Evolutionary conservation across 2,888 invertebrate genomes (phyloP), one percentile per base, ranked within the genome.

Genomic region (Drosophila meridiana): DNA sequence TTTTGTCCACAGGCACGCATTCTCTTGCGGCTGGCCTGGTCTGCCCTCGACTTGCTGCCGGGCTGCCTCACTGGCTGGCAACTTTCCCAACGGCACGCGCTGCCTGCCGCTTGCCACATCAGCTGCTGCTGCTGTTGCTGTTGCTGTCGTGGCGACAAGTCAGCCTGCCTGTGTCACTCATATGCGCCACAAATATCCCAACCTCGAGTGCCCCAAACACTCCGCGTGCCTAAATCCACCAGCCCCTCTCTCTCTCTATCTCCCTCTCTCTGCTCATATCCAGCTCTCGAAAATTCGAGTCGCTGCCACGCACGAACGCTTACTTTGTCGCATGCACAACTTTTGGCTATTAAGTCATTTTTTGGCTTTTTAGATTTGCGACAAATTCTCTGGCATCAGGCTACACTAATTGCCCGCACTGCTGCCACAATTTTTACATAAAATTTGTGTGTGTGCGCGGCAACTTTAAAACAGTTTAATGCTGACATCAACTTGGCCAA

Each of bases 281-380:
- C 64, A 42, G 26, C 42, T 55, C 42, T 55, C 60, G 52, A 63
- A 67, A 58, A 75, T 61, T 61, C 57, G 56, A 42, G 57, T 72
- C 73, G 82, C 79, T 83, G 89, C 90, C 87, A 86, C 85, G 85
- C 85, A 86, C 85, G 85, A 86, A 86, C 89, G 85, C 90, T 88
- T 88, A 88, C 90, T 87, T 90, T 87, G 89, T 90, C 89, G 90
- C 86, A 87, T 89, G 90, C 86, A 73, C 85, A 86, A 86, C 89
- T 90, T 87, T 80, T 83, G 84, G 85, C 85, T 90, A 90, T 87
- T 87, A 90, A 87, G 90, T 90, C 90, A 87, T 89, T 89, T 90
- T 90, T 87, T 86, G 90, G 90, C 90, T 88, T 86, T 86, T 90
- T 86, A 88, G 78, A 90, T 90, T 87, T 90, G 79, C 90, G 87